Base-by-base conservation (phyloP, 2,797 vertebrate genomes). In the Vipera ursinii region DNA sequence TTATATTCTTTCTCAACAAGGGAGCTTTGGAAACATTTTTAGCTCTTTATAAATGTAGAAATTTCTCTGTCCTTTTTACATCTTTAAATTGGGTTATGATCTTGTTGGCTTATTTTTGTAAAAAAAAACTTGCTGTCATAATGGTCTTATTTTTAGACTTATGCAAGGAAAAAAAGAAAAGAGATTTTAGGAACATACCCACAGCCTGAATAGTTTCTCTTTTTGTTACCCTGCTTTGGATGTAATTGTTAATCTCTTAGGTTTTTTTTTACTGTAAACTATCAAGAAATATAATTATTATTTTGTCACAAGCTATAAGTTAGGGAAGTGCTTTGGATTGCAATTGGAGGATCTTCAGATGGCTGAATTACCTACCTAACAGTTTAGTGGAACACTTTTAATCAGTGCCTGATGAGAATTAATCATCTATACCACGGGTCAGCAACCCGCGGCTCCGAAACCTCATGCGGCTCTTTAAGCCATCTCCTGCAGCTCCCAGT, bases 101-200 rank as follows among this genome's bases (percentile, higher is more conserved):
- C 97, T 97, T 96, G 96, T 97, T 97, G 97, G 97, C 98, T 96
- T 97, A 89, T 97, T 98, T 94, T 97, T 95, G 88, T 22, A 3
- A 24, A 44, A 38, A 32, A 20, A 38, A 73, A 82, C 0, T 90
- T 69, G 89, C 96, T 93, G 95, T 95, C 94, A 96, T 95, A 97
- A 96, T 94, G 93, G 96, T 97, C 97, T 97, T 85, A 96, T 97
- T 97, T 97, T 95, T 95, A 94, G 96, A 94, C 59, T 15, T 15
- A 60, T 94, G 89, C 89, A 90, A 93, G 94, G 57, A 87, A 92
- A 32, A 6, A 51, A 17, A 89, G 55, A 73, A 55, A 65, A 53
- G 28, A 69, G 48, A n/a, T n/a, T 82, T 61, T 3, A 38, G 55
- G 0, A 9, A 0, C 63, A 0, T 9, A 20, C 89, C 32, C 38